Conservation (phyloP, 2,888 invertebrate species). For the Leptinotarsa rubiginosa region DNA sequence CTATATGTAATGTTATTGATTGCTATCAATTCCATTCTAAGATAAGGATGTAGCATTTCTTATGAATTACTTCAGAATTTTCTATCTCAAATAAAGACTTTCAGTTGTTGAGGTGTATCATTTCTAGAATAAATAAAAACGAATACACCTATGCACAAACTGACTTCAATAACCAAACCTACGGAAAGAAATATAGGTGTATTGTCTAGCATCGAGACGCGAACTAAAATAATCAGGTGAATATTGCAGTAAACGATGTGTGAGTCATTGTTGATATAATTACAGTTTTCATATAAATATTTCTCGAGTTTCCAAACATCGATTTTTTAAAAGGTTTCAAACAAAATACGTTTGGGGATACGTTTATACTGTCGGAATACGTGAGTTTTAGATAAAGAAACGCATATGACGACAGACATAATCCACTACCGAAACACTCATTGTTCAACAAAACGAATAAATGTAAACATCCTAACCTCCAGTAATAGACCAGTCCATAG, state of each 20-base stretch:
- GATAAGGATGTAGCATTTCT: too few relatives aligned
- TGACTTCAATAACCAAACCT: not conserved
- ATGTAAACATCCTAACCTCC: not conserved
- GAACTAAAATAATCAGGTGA: not conserved
- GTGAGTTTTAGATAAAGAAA: constrained; percentile 1
- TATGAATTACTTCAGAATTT: too few relatives aligned
- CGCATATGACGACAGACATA: constrained; percentile 4
- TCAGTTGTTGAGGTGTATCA: too few relatives aligned
- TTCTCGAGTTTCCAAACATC: not conserved
- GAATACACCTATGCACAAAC: too few relatives aligned
- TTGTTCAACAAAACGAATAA: not conserved
- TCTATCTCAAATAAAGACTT: too few relatives aligned
- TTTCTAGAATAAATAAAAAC: too few relatives aligned
- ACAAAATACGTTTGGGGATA: not conserved
- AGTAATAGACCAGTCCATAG: not conserved
- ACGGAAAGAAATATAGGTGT: constrained; percentile 1
- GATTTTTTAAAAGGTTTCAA: not conserved
- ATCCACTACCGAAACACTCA: not conserved
- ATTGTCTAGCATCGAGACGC: not conserved
- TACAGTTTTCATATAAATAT: constrained; percentile 6
- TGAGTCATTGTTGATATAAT: constrained; percentile 10
- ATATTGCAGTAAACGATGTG: not conserved
- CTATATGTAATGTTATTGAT: too few relatives aligned
- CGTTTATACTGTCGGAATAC: constrained; percentile 1
- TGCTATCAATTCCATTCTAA: too few relatives aligned